Evolutionary conservation across 2,888 invertebrate species (phyloP), one percentile per base, ranked within the genome.

Genomic region (Synergus gifuensis): DNA sequence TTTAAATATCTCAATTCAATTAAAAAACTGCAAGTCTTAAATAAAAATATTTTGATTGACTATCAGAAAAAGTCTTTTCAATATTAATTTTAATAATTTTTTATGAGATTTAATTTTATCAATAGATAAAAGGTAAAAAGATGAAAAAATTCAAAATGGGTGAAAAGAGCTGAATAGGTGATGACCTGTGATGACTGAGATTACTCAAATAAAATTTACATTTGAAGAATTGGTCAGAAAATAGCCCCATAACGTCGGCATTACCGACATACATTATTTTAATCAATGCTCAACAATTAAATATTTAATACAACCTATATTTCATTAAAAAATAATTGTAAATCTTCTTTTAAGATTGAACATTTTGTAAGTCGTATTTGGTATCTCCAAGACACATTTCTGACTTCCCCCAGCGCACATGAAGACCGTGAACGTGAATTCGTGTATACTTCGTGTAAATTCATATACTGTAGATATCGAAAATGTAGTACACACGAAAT

Each of bases 401-500:
- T 69, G 46, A 69, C 69, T 49, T 69, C 46, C 22, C 46, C 28
- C 46, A 8, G 40, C 36, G 40, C 18, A n/a, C 69, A n/a, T 46
- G 11, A 16, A 69, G 69, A 22, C 80, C 76, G 79, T 76, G 67
- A 76, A 76, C 73, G 80, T 79, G 81, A 76, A 82, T 64, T 81
- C 79, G 78, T 79, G 78, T 36, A 80, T 79, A 79, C 79, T 78
- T 82, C 78, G 36, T 63, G 62, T 83, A 79, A 81, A 81, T 81
- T 82, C 79, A 84, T 73, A 83, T 83, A 82, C 79, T 79, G 81
- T 84, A 84, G 82, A 78, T 82, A 81, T 81, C 76, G 77, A 83
- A 87, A 87, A 88, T 89, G 89, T 91, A 91, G 90, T 89, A 90
- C 89, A 91, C 91, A 90, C 87, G 85, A 88, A 85, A 88, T 89